Conservation (phyloP, 2,888 invertebrate species). For the Ophion obscuratus region DNA sequence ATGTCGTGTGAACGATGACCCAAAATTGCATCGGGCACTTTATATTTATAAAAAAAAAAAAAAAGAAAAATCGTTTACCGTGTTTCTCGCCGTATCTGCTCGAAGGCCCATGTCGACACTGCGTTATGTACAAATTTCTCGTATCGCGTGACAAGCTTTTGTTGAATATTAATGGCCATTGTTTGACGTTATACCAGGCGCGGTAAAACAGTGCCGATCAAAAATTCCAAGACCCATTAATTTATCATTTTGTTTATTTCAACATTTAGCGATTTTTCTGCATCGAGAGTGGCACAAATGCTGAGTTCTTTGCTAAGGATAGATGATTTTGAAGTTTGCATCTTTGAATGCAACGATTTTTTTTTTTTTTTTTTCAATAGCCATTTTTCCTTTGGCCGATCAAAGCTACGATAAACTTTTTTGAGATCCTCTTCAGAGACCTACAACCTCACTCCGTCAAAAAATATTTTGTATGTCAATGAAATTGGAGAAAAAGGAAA, state of each 20-base stretch:
- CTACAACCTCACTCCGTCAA: too few relatives aligned
- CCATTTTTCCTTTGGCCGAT: too few relatives aligned
- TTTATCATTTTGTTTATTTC: slow-evolving; percentile 14
- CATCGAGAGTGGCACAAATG: neutral
- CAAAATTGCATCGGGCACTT: slow-evolving; percentile 42
- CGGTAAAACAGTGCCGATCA: slow-evolving; percentile 42
- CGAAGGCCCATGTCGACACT: slow-evolving; percentile 11
- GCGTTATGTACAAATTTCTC: slow-evolving; percentile 24
- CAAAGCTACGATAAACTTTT: too few relatives aligned
- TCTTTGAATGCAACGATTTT: too few relatives aligned
- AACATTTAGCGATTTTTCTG: neutral
- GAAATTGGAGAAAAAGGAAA: too few relatives aligned
- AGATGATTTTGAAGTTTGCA: too few relatives aligned
- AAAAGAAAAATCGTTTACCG: slow-evolving; percentile 38
- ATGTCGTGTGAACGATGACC: slow-evolving; percentile 46
- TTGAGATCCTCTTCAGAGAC: too few relatives aligned
- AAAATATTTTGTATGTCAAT: too few relatives aligned
- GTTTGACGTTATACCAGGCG: slow-evolving; percentile 12
- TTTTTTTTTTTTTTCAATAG: too few relatives aligned
- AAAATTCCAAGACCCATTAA: slow-evolving; percentile 35
- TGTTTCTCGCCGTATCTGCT: slow-evolving; percentile 15
- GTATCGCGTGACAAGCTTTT: slow-evolving; percentile 60
- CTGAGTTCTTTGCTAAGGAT: slow-evolving; percentile 5
- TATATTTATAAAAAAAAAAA: slow-evolving; percentile 12
- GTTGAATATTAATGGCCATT: slow-evolving; percentile 62